phyloP scores from a whole-genome alignment of 2,113 vertebrate genomes.

The Rhombomys opimus region DNA sequence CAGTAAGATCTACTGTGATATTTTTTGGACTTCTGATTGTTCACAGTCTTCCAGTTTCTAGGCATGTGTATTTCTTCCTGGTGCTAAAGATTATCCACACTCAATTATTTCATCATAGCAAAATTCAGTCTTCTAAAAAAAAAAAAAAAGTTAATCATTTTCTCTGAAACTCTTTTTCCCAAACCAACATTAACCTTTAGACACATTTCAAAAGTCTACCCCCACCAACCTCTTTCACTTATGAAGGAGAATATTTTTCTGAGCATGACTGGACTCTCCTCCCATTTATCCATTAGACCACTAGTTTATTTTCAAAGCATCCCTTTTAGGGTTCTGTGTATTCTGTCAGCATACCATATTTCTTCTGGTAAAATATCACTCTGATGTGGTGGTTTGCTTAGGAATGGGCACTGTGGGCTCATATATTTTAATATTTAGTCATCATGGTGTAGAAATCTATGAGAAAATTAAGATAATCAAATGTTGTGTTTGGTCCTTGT shows the following conservation, averaged over 20 bases:
- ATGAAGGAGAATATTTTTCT: not conserved
- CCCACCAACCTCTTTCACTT: not conserved
- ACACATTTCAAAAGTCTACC: not conserved
- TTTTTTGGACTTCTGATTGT: not conserved
- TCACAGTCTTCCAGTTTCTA: not conserved
- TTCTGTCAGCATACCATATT: not conserved
- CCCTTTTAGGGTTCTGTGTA: not conserved
- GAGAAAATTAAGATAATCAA: not conserved
- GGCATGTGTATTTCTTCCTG: not conserved
- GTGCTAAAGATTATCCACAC: not conserved
- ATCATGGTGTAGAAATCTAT: not conserved
- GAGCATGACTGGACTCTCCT: not conserved
- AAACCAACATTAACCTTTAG: not conserved
- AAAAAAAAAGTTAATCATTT: not conserved
- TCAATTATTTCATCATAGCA: not conserved
- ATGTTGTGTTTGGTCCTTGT: too few species aligned
- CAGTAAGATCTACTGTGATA: not conserved
- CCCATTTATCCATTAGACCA: not conserved
- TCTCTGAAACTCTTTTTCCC: not conserved
- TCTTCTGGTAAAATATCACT: not conserved
- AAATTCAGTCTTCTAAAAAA: not conserved
- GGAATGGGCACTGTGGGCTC: not conserved
- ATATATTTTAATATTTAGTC: not conserved
- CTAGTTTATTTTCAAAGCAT: slow-evolving; percentile 33
- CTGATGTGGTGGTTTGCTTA: not conserved